Evolutionary conservation across 2,797 vertebrate species (phyloP).

Genomic region (Acrossocheilus wenchowensis): DNA sequence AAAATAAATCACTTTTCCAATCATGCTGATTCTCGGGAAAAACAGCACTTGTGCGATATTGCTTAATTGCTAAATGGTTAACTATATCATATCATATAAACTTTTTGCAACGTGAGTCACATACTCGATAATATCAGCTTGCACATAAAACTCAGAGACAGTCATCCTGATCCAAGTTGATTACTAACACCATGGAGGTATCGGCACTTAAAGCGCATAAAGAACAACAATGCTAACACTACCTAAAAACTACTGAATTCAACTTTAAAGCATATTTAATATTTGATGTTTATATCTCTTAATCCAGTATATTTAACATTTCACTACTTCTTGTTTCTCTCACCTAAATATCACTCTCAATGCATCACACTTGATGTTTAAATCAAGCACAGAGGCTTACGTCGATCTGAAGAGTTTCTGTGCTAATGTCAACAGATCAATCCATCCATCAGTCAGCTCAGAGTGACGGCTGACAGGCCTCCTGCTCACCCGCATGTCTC

Average conservation of each 20-base stretch:
- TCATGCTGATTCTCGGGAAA: background rate
- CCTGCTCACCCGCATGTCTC: conserved; percentile 44
- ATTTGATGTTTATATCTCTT: background rate
- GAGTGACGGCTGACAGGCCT: conserved; percentile 38
- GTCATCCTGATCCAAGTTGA: background rate
- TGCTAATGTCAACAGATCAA: conserved; percentile 37
- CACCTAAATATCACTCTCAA: background rate
- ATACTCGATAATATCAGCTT: no score
- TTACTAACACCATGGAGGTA: background rate
- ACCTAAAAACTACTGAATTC: background rate
- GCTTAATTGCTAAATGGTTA: background rate
- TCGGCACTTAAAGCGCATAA: background rate
- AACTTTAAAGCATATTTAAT: conserved; percentile 23
- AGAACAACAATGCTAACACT: background rate
- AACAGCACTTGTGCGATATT: background rate
- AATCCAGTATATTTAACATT: conserved; percentile 2
- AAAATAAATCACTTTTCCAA: background rate
- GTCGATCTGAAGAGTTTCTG: background rate
- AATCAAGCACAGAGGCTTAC: background rate
- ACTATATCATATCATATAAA: background rate
- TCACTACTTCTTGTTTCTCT: background rate
- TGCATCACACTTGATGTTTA: conserved; percentile 18
- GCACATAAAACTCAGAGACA: no score
- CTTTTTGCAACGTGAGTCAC: no score
- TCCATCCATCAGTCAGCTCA: conserved; percentile 52